Conservation (phyloP, 2,797 vertebrate genomes). For the Argyrosomus regius region DNA sequence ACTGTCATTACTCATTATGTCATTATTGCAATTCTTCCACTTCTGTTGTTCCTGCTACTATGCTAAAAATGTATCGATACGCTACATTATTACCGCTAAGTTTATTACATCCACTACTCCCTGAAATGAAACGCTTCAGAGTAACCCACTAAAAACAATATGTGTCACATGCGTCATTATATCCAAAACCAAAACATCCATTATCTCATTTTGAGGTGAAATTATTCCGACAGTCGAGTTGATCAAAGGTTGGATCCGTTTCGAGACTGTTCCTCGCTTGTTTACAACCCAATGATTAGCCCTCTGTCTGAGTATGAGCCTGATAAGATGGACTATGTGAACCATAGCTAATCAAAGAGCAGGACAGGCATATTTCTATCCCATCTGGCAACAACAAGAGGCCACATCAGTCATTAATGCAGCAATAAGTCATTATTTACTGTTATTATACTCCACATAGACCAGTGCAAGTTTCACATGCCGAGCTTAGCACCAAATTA, state of each 20-base stretch:
- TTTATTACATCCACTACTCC: background rate
- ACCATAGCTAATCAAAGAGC: conserved; percentile 7
- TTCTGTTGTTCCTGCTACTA: background rate
- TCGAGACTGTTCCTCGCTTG: background rate
- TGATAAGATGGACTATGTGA: background rate
- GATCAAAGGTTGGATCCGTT: conserved; percentile 4
- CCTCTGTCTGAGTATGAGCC: background rate
- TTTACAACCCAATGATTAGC: background rate
- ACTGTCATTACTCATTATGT: background rate
- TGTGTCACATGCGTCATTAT: background rate
- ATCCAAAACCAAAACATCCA: conserved; percentile 22
- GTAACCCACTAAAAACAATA: background rate
- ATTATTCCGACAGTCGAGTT: background rate
- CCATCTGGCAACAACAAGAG: conserved; percentile 18
- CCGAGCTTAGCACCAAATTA: conserved; percentile 56
- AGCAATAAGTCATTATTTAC: conserved; percentile 46
- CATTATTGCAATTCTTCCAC: background rate
- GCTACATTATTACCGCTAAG: background rate
- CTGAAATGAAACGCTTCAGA: background rate
- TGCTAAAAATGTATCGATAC: background rate
- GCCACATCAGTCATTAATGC: conserved; percentile 31
- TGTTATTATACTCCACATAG: conserved; percentile 49
- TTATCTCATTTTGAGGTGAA: conserved; percentile 3
- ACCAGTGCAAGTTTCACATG: conserved; percentile 28
- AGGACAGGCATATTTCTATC: conserved; percentile 5